Evolutionary conservation across 2,888 invertebrate genomes (phyloP).

Genomic region (Drosophila mettleri): DNA sequence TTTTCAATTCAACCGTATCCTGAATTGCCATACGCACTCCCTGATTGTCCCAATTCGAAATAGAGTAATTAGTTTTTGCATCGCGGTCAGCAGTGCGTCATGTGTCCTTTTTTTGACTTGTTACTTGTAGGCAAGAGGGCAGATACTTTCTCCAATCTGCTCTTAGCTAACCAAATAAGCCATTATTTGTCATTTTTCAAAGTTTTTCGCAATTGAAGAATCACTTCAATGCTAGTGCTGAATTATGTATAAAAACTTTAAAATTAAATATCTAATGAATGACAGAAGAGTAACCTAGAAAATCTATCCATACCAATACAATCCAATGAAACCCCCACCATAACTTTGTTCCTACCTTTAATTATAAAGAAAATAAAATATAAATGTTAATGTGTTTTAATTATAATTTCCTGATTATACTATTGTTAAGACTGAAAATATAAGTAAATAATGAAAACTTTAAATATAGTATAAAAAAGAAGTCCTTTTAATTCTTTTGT

Average conservation of each 20-base stretch:
- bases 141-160: constrained; percentile 9
- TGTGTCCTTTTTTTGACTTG: constrained; percentile 5
- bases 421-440: no score
- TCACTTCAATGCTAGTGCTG: constrained; percentile 2
- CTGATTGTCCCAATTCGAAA: constrained; percentile 80
- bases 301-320: no score
- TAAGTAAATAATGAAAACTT: no score
- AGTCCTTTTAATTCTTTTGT: no score
- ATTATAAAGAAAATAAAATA: no score
- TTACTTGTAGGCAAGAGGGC: background rate
- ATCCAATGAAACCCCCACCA: no score
- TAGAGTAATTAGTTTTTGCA: constrained; percentile 81
- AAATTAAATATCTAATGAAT: background rate
- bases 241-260: background rate
- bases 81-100: constrained; percentile 42
- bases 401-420: no score
- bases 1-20: constrained; percentile 75
- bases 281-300: no score
- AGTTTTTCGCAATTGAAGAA: background rate
- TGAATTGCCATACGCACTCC: constrained; percentile 69
- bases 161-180: constrained; percentile 12
- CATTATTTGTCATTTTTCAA: constrained; percentile 7
- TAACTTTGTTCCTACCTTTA: no score
- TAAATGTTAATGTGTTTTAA: no score
- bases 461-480: no score